Evolutionary conservation across 2,888 invertebrate genomes (phyloP).

Genomic region (Cabera pusaria): DNA sequence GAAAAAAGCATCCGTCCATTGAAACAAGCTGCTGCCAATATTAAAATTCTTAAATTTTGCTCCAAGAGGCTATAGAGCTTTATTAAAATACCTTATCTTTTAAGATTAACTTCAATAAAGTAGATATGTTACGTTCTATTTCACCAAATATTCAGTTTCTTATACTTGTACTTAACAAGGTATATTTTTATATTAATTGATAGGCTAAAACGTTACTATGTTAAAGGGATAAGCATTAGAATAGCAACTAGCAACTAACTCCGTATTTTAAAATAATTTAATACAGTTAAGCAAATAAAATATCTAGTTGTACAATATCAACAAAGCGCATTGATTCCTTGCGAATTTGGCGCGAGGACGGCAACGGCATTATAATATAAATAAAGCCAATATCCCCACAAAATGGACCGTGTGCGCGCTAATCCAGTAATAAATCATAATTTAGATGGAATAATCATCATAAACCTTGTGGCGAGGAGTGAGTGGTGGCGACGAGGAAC

Average conservation of each 20-base stretch:
- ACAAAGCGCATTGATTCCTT: constrained; percentile 64
- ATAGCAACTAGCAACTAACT: too few relatives aligned
- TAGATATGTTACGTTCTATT: too few relatives aligned
- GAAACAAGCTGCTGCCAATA: constrained; percentile 70
- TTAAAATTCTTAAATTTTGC: constrained; percentile 68
- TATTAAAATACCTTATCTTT: too few relatives aligned
- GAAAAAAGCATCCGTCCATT: constrained; percentile 64
- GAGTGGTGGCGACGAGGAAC: constrained; percentile 40
- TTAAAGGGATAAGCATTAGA: too few relatives aligned
- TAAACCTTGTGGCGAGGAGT: constrained; percentile 59
- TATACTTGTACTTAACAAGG: too few relatives aligned
- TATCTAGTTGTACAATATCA: constrained; percentile 45
- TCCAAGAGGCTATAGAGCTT: constrained; percentile 47
- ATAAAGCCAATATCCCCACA: constrained; percentile 73
- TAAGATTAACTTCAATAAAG: too few relatives aligned
- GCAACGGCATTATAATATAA: constrained; percentile 66
- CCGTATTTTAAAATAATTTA: too few relatives aligned
- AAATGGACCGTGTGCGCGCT: constrained; percentile 71
- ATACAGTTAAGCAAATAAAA: too few relatives aligned
- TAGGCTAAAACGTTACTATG: too few relatives aligned
- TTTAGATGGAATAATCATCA: constrained; percentile 79
- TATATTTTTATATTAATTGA: too few relatives aligned
- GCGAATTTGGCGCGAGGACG: constrained; percentile 54
- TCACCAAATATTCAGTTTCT: too few relatives aligned
- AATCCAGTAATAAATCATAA: constrained; percentile 81